phyloP scores from a whole-genome alignment of 2,888 invertebrate species.

The Apodemia zela region DNA sequence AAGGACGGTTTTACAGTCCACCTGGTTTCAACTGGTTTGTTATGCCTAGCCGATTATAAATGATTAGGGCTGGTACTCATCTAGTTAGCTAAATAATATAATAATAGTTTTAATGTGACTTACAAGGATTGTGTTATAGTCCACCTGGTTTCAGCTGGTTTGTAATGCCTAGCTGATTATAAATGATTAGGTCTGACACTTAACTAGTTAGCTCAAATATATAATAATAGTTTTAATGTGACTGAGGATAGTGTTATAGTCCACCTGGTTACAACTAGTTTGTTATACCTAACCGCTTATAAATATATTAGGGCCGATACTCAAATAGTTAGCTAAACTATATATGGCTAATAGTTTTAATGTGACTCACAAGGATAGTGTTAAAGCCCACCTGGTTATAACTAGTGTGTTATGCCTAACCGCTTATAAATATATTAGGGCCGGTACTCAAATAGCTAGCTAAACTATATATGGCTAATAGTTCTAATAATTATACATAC shows the following conservation, averaged over 20 bases:
- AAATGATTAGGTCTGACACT: not conserved
- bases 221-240: not conserved
- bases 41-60: not conserved
- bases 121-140: not conserved
- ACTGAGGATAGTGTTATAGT: not conserved
- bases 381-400: not conserved
- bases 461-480: not conserved
- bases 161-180: not conserved
- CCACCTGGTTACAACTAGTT: not conserved
- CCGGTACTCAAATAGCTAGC: not conserved
- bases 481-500: no score
- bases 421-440: not conserved
- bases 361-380: not conserved
- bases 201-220: not conserved
- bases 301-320: not conserved
- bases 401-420: not conserved
- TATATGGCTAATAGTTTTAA: not conserved
- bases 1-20: constrained; percentile 1
- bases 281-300: not conserved
- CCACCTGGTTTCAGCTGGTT: not conserved
- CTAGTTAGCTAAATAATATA: not conserved
- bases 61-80: not conserved
- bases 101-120: not conserved
- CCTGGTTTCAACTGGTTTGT: constrained; percentile 1
- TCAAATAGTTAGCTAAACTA: not conserved